Conservation (phyloP, 2,113 vertebrate genomes). For the Hymenochirus boettgeri region DNA sequence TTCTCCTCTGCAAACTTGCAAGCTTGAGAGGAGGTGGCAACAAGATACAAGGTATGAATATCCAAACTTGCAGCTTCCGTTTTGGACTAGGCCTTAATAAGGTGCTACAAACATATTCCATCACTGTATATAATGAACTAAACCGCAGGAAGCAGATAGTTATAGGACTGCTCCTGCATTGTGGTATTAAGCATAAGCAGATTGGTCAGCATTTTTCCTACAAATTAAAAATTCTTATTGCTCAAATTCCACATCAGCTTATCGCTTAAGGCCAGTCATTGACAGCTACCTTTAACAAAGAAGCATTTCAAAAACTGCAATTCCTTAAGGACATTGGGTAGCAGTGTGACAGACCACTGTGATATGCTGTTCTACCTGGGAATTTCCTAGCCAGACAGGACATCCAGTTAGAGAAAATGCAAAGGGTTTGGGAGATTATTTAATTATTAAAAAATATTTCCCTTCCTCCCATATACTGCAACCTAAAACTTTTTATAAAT, state of each 20-base stretch:
- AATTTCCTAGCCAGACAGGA: neutral
- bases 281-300: slow-evolving; percentile 52
- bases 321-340: neutral
- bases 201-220: slow-evolving; percentile 49
- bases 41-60: too few species aligned
- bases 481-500: too few species aligned
- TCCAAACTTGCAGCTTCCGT: too few species aligned
- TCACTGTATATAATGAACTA: neutral
- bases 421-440: too few species aligned
- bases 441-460: too few species aligned
- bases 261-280: slow-evolving; percentile 47
- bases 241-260: slow-evolving; percentile 68
- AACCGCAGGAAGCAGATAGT: neutral
- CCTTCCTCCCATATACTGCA: too few species aligned
- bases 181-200: slow-evolving; percentile 5
- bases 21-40: too few species aligned
- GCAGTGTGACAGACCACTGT: neutral
- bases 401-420: too few species aligned
- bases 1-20: too few species aligned
- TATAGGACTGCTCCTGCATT: neutral
- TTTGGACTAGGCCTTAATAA: too few species aligned
- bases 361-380: neutral
- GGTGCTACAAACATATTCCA: too few species aligned
- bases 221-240: slow-evolving; percentile 66
- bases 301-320: slow-evolving; percentile 51